Percentiles rank a stretch among this genome's conserved stretches.
phyloP scores from a whole-genome alignment of 2,888 invertebrate species.

The Melanostoma mellinum region DNA sequence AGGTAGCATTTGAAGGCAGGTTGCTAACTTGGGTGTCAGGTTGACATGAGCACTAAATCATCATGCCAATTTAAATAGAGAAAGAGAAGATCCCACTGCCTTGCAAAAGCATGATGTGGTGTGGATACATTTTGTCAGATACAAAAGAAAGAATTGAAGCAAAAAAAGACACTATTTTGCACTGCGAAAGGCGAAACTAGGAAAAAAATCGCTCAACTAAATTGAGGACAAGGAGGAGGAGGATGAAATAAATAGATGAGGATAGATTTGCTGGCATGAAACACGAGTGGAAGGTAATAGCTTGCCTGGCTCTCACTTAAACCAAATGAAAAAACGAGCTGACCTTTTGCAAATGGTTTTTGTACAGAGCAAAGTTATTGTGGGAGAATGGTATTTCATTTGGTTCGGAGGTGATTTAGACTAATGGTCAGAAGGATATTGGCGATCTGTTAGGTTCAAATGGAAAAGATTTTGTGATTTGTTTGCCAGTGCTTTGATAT shows the following conservation, averaged over 20 bases:
- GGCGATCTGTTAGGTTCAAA: conserved; percentile 50
- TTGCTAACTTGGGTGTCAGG: conserved; percentile 70
- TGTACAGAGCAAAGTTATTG: conserved; percentile 16
- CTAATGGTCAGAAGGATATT: conserved; percentile 57
- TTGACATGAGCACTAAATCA: conserved; percentile 71
- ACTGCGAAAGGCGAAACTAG: neutral
- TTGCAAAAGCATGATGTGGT: conserved; percentile 35
- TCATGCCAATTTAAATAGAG: conserved; percentile 70
- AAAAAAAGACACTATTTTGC: neutral
- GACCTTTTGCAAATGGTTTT: conserved; percentile 61
- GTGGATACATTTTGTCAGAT: conserved; percentile 56
- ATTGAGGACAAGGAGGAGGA: conserved; percentile 21
- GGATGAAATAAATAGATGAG: conserved; percentile 66
- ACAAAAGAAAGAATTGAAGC: neutral
- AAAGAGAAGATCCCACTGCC: conserved; percentile 45
- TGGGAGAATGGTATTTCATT: conserved; percentile 62
- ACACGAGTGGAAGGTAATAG: conserved; percentile 64
- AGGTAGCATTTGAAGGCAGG: conserved; percentile 60
- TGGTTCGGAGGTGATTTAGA: conserved; percentile 45
- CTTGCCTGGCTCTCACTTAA: conserved; percentile 33
- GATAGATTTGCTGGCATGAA: conserved; percentile 69
- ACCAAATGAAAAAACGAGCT: conserved; percentile 51
- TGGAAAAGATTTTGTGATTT: conserved; percentile 33
- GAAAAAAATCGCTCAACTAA: conserved; percentile 35
- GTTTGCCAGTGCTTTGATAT: neutral